A percentile compares a stretch with the other conserved stretches of the same genome.
Conservation (phyloP, 1,140 invertebrate species). For the Eueides isabella region DNA sequence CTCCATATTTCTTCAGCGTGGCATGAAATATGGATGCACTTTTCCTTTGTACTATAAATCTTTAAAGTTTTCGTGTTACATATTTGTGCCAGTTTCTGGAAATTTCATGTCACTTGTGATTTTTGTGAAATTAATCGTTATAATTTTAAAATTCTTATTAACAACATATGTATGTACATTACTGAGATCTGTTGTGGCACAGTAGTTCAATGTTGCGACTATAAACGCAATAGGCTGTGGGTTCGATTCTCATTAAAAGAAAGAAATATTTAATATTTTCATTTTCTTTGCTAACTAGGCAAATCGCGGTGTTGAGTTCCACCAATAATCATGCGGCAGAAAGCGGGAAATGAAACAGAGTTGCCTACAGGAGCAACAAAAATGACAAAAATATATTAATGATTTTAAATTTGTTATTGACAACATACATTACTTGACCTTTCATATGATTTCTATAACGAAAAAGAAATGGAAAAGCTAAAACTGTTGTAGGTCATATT, state of each 20-base stretch:
- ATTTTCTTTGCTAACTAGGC: no score
- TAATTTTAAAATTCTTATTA: neutral
- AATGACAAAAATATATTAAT: no score
- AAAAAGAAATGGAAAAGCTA: neutral
- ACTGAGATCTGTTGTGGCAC: no score
- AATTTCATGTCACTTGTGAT: constrained; percentile 3
- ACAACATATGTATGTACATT: no score
- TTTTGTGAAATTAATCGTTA: neutral
- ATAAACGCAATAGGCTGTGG: no score
- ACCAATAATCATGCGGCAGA: no score
- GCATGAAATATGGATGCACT: constrained; percentile 26
- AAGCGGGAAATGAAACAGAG: no score
- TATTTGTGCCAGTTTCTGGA: constrained; percentile 21
- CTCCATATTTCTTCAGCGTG: constrained; percentile 31
- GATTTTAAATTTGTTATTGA: neutral
- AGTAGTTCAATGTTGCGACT: no score
- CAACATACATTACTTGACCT: neutral
- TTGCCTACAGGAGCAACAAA: no score
- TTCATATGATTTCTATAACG: neutral
- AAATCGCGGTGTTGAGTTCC: no score
- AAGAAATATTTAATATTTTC: no score
- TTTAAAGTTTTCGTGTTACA: constrained; percentile 17
- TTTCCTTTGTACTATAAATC: constrained; percentile 27
- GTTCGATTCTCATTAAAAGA: no score
- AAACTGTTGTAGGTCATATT: neutral